Percentiles rank a stretch among this genome's conserved stretches.
Evolutionary conservation across 92 coral and sea anemone genomes (phyloP).

Genomic region (Phymanthus crucifer): DNA sequence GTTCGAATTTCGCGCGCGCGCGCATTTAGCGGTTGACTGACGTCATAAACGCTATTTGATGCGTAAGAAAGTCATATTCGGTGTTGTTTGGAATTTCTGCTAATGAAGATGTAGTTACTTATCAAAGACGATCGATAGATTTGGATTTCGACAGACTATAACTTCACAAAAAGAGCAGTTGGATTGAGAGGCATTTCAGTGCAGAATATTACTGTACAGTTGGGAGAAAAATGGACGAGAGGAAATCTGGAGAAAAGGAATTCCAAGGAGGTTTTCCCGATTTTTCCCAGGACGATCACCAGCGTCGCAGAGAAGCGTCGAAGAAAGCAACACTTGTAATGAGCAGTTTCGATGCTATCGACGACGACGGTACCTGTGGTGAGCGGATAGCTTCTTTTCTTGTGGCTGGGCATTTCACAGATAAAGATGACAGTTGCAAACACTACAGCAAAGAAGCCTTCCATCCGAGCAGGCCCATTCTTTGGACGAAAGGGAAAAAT

Average conservation of each 20-base stretch:
- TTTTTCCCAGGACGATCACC: neutral
- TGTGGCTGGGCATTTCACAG: neutral
- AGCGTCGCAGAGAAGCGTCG: neutral
- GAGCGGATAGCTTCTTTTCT: neutral
- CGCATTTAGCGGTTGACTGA: neutral
- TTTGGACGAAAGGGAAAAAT: conserved; percentile 4
- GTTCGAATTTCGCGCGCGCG: neutral
- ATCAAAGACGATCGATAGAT: neutral
- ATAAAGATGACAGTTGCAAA: neutral
- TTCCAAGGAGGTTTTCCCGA: neutral
- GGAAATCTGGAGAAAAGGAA: neutral
- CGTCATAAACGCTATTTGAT: neutral
- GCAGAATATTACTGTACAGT: too few relatives aligned
- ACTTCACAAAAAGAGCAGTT: neutral
- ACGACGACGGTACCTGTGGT: neutral
- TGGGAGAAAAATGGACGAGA: neutral
- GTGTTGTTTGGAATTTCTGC: neutral
- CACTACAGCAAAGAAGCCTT: neutral
- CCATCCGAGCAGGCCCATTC: conserved; percentile 9
- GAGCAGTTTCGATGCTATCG: neutral
- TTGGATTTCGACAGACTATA: neutral
- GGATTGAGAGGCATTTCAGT: neutral
- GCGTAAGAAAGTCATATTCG: neutral
- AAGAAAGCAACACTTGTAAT: neutral
- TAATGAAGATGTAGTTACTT: neutral